Conservation (phyloP, 2,113 vertebrate genomes). For the Sisor rabdophorus region DNA sequence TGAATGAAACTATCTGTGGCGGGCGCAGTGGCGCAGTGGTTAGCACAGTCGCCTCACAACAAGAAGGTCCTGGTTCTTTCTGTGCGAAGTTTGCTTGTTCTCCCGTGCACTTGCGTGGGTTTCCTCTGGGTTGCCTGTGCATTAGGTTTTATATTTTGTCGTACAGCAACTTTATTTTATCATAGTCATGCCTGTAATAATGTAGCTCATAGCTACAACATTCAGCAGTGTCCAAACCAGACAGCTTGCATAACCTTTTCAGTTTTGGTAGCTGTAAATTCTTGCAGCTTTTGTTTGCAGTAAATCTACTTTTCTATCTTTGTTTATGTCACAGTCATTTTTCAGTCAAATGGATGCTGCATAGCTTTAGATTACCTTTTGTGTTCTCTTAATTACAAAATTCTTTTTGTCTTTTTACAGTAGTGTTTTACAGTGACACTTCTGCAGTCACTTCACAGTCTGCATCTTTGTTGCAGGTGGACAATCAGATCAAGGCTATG, state of each 20-base stretch:
- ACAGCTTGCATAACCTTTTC: not conserved
- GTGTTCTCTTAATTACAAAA: not conserved
- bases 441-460: no score
- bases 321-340: not conserved
- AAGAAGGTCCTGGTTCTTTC: no score
- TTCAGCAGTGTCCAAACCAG: not conserved
- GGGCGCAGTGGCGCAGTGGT: no score
- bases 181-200: constrained; percentile 16
- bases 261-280: not conserved
- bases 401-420: not conserved
- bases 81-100: no score
- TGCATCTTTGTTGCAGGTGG: constrained; percentile 70
- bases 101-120: no score
- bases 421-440: not conserved
- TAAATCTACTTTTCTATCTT: not conserved
- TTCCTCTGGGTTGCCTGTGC: no score
- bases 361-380: not conserved
- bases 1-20: constrained; percentile 38
- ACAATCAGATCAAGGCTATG: constrained; percentile 85
- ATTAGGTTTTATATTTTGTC: not conserved
- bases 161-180: not conserved
- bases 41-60: no score
- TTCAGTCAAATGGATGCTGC: not conserved
- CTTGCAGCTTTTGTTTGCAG: not conserved
- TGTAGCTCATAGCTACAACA: not conserved